Conservation (phyloP, 2,797 vertebrate genomes). For the Galagoides demidoff region DNA sequence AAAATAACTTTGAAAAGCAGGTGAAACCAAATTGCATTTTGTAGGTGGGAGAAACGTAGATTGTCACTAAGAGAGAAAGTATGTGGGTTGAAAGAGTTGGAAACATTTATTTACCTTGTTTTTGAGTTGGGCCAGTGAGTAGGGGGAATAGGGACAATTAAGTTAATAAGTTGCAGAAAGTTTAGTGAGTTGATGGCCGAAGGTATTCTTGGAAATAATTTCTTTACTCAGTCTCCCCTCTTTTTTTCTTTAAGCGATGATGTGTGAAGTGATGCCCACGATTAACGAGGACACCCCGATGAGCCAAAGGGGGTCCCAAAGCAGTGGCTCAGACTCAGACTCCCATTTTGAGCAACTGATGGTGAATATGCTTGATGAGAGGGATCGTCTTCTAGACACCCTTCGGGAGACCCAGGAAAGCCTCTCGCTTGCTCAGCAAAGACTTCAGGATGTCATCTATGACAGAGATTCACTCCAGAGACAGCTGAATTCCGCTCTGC, state of each 20-base stretch:
- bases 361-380: slow-evolving; percentile 99
- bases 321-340: slow-evolving; percentile 97
- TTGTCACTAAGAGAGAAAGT: not conserved
- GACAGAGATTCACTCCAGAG: slow-evolving; percentile 98
- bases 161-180: not conserved
- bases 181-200: not conserved
- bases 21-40: not conserved
- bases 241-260: slow-evolving; percentile 89
- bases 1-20: not conserved
- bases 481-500: slow-evolving; percentile 98
- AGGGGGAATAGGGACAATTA: not conserved
- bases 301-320: slow-evolving; percentile 98
- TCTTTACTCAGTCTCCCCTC: slow-evolving; percentile 62
- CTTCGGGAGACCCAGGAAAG: slow-evolving; percentile 98
- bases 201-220: not conserved
- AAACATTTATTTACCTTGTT: not conserved
- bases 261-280: slow-evolving; percentile 97
- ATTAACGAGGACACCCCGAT: slow-evolving; percentile 98
- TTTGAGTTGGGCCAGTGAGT: not conserved
- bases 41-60: not conserved
- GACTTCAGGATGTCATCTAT: slow-evolving; percentile 98
- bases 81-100: not conserved
- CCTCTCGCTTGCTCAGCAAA: slow-evolving; percentile 95
- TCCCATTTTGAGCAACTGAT: slow-evolving; percentile 99
- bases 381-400: slow-evolving; percentile 97